phyloP scores from a whole-genome alignment of 2,113 vertebrate species.

The Potamarius usumacintae region DNA sequence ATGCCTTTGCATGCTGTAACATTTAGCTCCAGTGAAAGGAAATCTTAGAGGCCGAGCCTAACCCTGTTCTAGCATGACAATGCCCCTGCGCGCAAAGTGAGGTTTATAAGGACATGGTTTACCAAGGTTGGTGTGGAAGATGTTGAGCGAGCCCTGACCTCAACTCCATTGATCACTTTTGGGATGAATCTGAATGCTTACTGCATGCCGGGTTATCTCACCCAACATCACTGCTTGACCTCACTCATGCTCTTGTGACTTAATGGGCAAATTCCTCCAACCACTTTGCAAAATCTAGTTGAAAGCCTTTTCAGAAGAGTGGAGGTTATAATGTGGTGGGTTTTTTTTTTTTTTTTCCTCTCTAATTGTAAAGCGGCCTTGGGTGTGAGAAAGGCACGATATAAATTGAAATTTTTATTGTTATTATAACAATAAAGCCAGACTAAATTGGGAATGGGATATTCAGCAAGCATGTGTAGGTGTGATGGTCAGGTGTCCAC shows the following conservation, averaged over 20 bases:
- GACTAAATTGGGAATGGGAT: not conserved
- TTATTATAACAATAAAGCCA: not conserved
- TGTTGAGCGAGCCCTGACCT: not conserved
- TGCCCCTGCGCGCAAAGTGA: not conserved
- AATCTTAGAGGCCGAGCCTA: not conserved
- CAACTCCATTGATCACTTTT: not conserved
- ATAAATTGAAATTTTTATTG: too few relatives aligned
- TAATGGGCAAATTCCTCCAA: not conserved
- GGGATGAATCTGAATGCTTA: not conserved
- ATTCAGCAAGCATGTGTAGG: not conserved
- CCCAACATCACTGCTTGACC: not conserved
- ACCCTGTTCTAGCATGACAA: not conserved
- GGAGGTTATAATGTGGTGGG: too few relatives aligned
- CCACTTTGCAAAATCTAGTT: not conserved
- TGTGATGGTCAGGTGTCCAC: not conserved
- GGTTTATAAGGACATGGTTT: not conserved
- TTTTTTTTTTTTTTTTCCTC: too few relatives aligned
- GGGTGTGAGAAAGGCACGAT: too few relatives aligned
- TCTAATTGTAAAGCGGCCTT: too few relatives aligned
- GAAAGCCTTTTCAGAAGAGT: not conserved
- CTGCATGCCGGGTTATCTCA: not conserved
- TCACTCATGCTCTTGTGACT: not conserved
- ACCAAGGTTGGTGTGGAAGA: not conserved
- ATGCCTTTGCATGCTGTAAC: not conserved
- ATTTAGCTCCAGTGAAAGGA: not conserved